Base-by-base conservation (phyloP, 2,113 vertebrate genomes). In the Ranitomeya imitator region DNA sequence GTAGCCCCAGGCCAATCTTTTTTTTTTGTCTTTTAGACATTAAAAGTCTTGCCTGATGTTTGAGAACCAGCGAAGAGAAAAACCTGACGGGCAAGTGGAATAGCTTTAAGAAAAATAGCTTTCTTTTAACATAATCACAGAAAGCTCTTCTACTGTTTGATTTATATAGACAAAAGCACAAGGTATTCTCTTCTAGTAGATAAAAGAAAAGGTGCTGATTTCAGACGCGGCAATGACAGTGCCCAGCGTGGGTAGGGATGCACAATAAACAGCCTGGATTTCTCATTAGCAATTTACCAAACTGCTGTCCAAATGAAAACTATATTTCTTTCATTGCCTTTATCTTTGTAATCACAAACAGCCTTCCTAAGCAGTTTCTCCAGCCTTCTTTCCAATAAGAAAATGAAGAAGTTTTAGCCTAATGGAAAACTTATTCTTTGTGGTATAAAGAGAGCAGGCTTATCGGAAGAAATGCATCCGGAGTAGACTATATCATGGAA, bases 91-190 rank as follows among this genome's bases (percentile, higher is more conserved):
- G 90, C 90, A 92, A 89, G 26, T 73, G 82, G 89, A 92, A 57
- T 31, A 65, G 85, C 86, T 91, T 81, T 74, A 83, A 90, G 83
- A 37, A 78, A 88, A 90, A 79, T 88, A 74, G 86, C 37, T 93
- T 92, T 91, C 88, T 91, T 93, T 94, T 91, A 91, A 12, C 89
- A 71, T 59, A 83, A 86, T 90, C 90, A 69, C 55, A 91, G 89
- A 90, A 90, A 88, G 63, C 61, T 90, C 79, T 81, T 90, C 71
- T 87, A 83, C 78, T 83, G 73, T 86, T 92, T 93, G 92, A 92
- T 92, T 93, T 93, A 92, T 57, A 84, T 90, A 54, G 79, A 90
- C 88, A 86, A 79, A 86, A 81, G 67, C 79, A 83, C 57, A 73
- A 88, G 79, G 55, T 52, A 57, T 57, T 59, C 65, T 88, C 65